Base-by-base conservation (phyloP, 2,113 vertebrate genomes). In the Chaetodon trifascialis region DNA sequence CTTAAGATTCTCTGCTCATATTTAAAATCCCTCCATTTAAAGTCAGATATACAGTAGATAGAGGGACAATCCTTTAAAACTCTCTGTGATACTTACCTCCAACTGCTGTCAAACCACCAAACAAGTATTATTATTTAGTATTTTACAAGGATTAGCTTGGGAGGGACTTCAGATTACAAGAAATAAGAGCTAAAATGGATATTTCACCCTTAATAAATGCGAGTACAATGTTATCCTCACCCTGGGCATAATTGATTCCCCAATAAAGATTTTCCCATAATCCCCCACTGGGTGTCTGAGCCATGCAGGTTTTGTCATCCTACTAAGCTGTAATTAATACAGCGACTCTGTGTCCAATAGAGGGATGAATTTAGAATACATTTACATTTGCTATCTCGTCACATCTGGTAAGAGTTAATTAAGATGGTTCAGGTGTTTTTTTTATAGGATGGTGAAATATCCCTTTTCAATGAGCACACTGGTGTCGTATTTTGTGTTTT, bases 361-460 rank as follows among this genome's bases (percentile, higher is more conserved):
- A 83, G 16, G 69, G 63, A 25, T 78, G 46, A 10, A 46, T 82
- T 82, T 56, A 38, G 69, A 87, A 87, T 87, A 84, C 4, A 87
- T 91, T 90, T 89, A 44, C 80, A 91, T 89, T 76, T 77, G 77
- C 73, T 73, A 71, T 83, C 17, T 51, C 12, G 49, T 40, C n/a
- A 73, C 84, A 83, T 83, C 79, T 90, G 83, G 54, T 69, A 2
- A 8, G 62, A 74, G 44, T 52, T 82, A 56, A 88, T 90, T 69
- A 84, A 64, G 73, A 70, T 2, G 60, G 51, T 60, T 60, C 88
- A 77, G 80, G 34, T 79, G 71, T 5, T 40, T 54, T 77, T 76
- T 80, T 82, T 52, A 51, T 23, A 5, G 44, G 52, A 8, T 4
- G 14, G 25, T 58, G 42, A 72, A 67, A 64, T 49, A 11, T 34